Conservation (phyloP, 2,797 vertebrate species). For the Tenualosa ilisha region DNA sequence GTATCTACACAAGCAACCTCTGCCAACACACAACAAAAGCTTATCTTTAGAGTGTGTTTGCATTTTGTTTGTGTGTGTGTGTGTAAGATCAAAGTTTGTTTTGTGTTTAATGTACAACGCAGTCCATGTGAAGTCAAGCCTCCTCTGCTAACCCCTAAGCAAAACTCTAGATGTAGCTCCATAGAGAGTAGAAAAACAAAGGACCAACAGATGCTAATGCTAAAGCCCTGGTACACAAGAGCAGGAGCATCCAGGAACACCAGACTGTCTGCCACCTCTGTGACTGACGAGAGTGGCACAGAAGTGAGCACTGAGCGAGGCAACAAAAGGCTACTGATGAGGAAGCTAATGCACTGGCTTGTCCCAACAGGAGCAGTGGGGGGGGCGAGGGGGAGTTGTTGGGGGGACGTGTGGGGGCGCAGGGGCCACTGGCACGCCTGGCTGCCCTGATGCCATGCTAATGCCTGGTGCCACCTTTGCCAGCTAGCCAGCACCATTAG, state of each 20-base stretch:
- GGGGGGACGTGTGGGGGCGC: constrained; percentile 35
- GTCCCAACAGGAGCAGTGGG: constrained; percentile 71
- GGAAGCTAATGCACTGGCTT: constrained; percentile 76
- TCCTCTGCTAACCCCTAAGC: neutral
- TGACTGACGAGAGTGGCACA: constrained; percentile 74
- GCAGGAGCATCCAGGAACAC: constrained; percentile 26
- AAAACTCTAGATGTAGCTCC: neutral
- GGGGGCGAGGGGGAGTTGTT: constrained; percentile 46
- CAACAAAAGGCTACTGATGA: constrained; percentile 77
- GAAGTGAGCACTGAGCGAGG: constrained; percentile 60
- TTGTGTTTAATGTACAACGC: neutral
- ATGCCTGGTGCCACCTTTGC: constrained; percentile 57
- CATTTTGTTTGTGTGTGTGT: too few relatives aligned
- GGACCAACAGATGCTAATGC: neutral
- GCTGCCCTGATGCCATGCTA: constrained; percentile 59
- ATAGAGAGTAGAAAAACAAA: neutral
- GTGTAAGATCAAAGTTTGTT: too few relatives aligned
- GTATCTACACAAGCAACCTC: too few relatives aligned
- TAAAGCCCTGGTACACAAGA: too few relatives aligned
- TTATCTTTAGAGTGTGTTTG: too few relatives aligned
- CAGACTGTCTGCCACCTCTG: constrained; percentile 59
- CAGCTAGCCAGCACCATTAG: constrained; percentile 63
- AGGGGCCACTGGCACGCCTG: constrained; percentile 67
- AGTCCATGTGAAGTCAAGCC: neutral
- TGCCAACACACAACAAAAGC: too few relatives aligned